phyloP scores from a whole-genome alignment of 2,113 vertebrate genomes.

The Aythya baeri region DNA sequence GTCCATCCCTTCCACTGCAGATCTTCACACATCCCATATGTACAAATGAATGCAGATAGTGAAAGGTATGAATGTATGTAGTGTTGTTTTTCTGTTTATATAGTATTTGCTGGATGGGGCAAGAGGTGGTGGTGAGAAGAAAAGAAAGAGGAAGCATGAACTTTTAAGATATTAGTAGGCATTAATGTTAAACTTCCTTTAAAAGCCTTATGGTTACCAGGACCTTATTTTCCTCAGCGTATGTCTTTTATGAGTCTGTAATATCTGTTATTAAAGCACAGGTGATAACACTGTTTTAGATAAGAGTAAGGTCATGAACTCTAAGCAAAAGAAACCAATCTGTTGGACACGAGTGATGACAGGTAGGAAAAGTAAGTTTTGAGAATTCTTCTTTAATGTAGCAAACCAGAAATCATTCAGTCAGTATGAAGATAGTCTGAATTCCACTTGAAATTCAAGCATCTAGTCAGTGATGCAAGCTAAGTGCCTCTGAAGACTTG shows the following conservation, averaged over 20 bases:
- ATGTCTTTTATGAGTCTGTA: neutral
- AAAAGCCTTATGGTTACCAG: neutral
- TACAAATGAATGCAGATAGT: neutral
- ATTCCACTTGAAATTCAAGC: neutral
- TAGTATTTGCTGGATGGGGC: neutral
- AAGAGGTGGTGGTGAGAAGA: neutral
- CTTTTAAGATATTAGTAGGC: neutral
- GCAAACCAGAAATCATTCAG: neutral
- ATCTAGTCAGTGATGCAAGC: neutral
- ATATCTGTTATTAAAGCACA: neutral
- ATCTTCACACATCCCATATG: neutral
- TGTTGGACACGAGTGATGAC: neutral
- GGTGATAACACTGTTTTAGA: neutral
- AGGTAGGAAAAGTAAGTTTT: neutral
- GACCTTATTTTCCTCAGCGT: neutral
- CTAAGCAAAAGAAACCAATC: neutral
- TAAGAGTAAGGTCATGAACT: neutral
- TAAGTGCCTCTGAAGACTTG: neutral
- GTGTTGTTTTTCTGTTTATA: neutral
- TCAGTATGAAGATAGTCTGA: neutral
- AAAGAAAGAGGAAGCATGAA: neutral
- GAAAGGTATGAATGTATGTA: neutral
- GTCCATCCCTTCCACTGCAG: neutral
- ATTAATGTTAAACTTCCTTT: neutral
- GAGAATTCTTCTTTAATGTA: neutral